Percentiles rank a stretch among this genome's conserved stretches.
Evolutionary conservation across 1,140 invertebrate genomes (phyloP).

Genomic region (Ips nitidus): DNA sequence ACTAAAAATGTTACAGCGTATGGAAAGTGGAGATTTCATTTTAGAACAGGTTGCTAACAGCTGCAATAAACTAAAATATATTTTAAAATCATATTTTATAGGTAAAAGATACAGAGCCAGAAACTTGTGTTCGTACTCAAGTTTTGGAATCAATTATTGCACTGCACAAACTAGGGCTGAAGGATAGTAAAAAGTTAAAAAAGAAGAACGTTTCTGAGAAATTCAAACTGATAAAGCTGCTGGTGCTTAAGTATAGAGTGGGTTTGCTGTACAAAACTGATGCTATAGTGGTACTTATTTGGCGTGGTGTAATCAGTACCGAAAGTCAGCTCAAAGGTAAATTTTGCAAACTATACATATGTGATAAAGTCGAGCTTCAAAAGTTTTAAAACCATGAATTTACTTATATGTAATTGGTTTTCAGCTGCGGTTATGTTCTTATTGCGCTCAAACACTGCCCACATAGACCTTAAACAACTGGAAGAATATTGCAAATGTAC

Average conservation of each 20-base stretch:
- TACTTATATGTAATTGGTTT: conserved; percentile 19
- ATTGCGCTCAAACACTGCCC: conserved; percentile 38
- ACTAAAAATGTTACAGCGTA: conserved; percentile 44
- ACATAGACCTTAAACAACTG: conserved; percentile 43
- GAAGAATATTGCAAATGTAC: conserved; percentile 39
- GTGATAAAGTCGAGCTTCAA: neutral
- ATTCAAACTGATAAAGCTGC: conserved; percentile 39
- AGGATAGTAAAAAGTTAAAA: conserved; percentile 38
- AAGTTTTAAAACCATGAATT: neutral
- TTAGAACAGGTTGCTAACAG: conserved; percentile 27
- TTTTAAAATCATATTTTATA: neutral
- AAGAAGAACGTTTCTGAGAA: conserved; percentile 33
- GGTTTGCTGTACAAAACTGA: conserved; percentile 43
- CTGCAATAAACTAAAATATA: neutral
- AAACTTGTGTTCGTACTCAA: conserved; percentile 35
- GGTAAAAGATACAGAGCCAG: neutral
- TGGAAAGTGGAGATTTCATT: conserved; percentile 43
- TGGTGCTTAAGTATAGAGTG: conserved; percentile 44
- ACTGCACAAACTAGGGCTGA: conserved; percentile 40
- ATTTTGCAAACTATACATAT: conserved; percentile 16
- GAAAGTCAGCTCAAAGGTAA: conserved; percentile 46
- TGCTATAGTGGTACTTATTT: conserved; percentile 45
- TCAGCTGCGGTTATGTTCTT: conserved; percentile 47
- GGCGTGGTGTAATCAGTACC: conserved; percentile 42
- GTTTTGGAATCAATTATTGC: conserved; percentile 40